A percentile compares a stretch with the other conserved stretches of the same genome.
phyloP scores from a whole-genome alignment of 2,113 vertebrate genomes.

The Phalacrocorax carbo region DNA sequence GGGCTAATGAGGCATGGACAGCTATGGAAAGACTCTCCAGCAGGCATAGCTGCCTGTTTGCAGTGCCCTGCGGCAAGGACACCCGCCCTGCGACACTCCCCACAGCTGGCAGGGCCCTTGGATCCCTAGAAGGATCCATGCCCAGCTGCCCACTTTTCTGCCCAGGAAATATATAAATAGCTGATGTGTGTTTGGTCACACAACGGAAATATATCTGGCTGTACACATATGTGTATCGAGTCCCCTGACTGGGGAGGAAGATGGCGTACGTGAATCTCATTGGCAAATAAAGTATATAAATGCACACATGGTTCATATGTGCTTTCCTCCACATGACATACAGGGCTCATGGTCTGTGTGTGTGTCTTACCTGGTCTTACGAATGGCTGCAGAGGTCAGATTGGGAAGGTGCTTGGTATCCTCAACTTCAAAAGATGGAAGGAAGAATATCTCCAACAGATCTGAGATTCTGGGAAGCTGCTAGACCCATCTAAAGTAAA shows the following conservation, averaged over 20 bases:
- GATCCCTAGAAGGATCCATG: background rate
- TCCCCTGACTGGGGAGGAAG: background rate
- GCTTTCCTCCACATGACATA: background rate
- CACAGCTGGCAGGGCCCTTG: background rate
- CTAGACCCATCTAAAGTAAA: background rate
- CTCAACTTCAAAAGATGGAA: background rate
- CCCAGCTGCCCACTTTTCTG: background rate
- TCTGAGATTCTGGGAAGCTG: background rate
- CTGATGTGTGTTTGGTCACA: background rate
- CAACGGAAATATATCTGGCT: background rate
- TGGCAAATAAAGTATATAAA: background rate
- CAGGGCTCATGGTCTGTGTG: background rate
- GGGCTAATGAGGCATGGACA: background rate
- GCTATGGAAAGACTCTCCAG: background rate
- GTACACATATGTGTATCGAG: rapidly evolving
- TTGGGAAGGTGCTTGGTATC: background rate
- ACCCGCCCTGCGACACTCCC: rapidly evolving
- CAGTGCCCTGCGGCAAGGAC: background rate
- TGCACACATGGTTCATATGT: rapidly evolving
- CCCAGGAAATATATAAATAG: background rate
- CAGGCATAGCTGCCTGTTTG: background rate
- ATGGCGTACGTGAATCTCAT: background rate
- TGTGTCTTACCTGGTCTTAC: background rate
- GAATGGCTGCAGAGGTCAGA: background rate
- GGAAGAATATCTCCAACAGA: background rate